phyloP scores from a whole-genome alignment of 1,140 invertebrate genomes.

The Drosophila sp. region DNA sequence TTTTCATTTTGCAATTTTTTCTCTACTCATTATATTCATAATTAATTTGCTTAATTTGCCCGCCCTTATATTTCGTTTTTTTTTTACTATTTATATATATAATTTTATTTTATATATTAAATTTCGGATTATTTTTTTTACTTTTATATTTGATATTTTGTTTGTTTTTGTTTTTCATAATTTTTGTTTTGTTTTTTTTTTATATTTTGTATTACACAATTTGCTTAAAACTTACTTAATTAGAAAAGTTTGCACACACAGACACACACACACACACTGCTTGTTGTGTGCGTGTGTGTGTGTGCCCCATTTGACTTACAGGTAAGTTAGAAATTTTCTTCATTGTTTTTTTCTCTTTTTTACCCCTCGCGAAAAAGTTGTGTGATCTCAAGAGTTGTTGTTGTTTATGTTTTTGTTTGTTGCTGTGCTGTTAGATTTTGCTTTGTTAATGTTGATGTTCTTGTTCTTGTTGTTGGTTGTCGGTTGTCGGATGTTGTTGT shows the following conservation, averaged over 20 bases:
- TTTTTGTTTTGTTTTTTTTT: slow-evolving; percentile 25
- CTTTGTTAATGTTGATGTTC: slow-evolving; percentile 33
- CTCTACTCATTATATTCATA: slow-evolving; percentile 76
- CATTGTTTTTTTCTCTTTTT: slow-evolving; percentile 24
- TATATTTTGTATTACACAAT: slow-evolving; percentile 57
- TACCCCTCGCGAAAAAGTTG: slow-evolving; percentile 72
- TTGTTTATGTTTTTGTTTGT: too few species aligned
- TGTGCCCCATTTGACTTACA: slow-evolving; percentile 72
- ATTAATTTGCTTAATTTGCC: slow-evolving; percentile 81
- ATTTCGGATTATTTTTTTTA: slow-evolving; percentile 73
- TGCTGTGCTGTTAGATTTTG: slow-evolving; percentile 25
- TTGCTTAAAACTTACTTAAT: slow-evolving; percentile 80
- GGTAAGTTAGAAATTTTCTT: slow-evolving; percentile 66
- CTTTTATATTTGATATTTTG: slow-evolving; percentile 76
- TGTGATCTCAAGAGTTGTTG: slow-evolving; percentile 61
- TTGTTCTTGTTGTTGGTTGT: slow-evolving; percentile 32
- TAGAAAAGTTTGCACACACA: slow-evolving; percentile 72
- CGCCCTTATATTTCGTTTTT: slow-evolving; percentile 72
- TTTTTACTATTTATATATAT: slow-evolving; percentile 75
- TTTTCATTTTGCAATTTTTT: slow-evolving; percentile 55
- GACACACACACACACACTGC: slow-evolving; percentile 33
- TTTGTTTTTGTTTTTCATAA: slow-evolving; percentile 35
- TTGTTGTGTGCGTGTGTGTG: slow-evolving; percentile 30
- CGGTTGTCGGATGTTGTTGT: slow-evolving; percentile 33
- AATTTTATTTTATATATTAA: slow-evolving; percentile 67